Percentiles rank a stretch among this genome's conserved stretches.
phyloP scores from a whole-genome alignment of 2,797 vertebrate species.

The Bovichtus variegatus region DNA sequence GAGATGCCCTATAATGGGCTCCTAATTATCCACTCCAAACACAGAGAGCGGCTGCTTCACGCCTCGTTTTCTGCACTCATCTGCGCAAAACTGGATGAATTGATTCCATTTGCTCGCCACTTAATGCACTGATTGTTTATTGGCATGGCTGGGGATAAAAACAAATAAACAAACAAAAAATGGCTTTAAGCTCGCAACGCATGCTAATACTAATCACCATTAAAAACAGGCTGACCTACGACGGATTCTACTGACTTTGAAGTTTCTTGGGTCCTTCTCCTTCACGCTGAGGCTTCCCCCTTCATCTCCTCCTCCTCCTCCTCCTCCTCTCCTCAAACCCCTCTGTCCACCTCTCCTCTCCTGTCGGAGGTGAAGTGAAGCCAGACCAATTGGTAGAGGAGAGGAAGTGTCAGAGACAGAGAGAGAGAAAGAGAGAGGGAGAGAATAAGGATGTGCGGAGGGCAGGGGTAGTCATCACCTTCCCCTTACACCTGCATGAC shows the following conservation, averaged over 20 bases:
- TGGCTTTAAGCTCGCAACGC: constrained; percentile 60
- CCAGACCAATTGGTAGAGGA: constrained; percentile 72
- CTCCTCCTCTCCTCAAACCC: constrained; percentile 30
- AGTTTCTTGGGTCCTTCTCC: constrained; percentile 49
- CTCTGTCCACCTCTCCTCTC: constrained; percentile 50
- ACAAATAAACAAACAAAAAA: constrained; percentile 73
- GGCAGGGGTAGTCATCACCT: constrained; percentile 47
- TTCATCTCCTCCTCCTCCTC: not conserved
- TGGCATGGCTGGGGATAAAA: constrained; percentile 73
- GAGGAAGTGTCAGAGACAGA: constrained; percentile 38
- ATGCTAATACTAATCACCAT: constrained; percentile 68
- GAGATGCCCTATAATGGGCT: constrained; percentile 82
- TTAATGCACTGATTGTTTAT: constrained; percentile 86
- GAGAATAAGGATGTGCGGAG: constrained; percentile 35
- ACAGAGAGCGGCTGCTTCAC: constrained; percentile 81
- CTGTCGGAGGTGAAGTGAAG: constrained; percentile 77
- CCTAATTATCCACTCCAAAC: constrained; percentile 86
- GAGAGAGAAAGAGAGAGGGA: not conserved
- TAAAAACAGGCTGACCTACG: constrained; percentile 60
- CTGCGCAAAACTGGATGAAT: constrained; percentile 84
- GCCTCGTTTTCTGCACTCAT: constrained; percentile 84
- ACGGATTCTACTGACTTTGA: constrained; percentile 55
- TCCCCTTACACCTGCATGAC: constrained; percentile 72
- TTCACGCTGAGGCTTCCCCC: constrained; percentile 9
- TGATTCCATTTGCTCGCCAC: constrained; percentile 84